Evolutionary conservation across 64 coral and sea anemone species (phyloP).

Genomic region (Acropora tenuis): DNA sequence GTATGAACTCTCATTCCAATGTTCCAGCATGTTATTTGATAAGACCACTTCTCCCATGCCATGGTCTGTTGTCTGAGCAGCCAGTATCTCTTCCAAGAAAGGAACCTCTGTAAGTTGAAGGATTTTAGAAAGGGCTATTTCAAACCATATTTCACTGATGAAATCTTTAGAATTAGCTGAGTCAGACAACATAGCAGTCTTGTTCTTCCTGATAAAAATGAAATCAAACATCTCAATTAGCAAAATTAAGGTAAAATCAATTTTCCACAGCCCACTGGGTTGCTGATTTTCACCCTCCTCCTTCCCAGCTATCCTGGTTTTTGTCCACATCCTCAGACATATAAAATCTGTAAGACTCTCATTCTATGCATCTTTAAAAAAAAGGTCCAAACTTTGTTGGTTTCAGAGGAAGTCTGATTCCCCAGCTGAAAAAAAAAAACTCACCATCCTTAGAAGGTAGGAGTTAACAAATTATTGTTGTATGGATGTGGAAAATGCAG

Average conservation of each 20-base stretch:
- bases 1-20: background rate
- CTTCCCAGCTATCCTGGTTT: too few relatives aligned
- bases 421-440: too few relatives aligned
- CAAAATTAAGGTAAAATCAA: background rate
- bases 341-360: too few relatives aligned
- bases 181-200: background rate
- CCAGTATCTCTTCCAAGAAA: slow-evolving; percentile 80
- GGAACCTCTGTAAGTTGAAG: slow-evolving; percentile 73
- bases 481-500: too few relatives aligned
- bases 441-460: too few relatives aligned
- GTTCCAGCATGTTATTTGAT: slow-evolving; percentile 3
- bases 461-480: too few relatives aligned
- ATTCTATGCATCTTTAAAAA: too few relatives aligned
- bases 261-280: too few relatives aligned
- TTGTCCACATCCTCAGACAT: too few relatives aligned
- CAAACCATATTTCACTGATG: slow-evolving; percentile 51
- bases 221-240: background rate
- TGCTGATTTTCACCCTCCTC: too few relatives aligned
- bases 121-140: slow-evolving; percentile 68
- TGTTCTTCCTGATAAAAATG: slow-evolving; percentile 39
- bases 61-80: slow-evolving; percentile 2
- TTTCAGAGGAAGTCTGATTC: too few relatives aligned
- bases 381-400: too few relatives aligned
- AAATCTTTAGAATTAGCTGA: slow-evolving; percentile 2
- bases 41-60: background rate